Percentiles rank a stretch among this genome's conserved stretches.
These are phyloP conservation scores for Calliphora vicina DNA, from an alignment of 1,140 invertebrate genomes.

Conservation along the genomic window DNA sequence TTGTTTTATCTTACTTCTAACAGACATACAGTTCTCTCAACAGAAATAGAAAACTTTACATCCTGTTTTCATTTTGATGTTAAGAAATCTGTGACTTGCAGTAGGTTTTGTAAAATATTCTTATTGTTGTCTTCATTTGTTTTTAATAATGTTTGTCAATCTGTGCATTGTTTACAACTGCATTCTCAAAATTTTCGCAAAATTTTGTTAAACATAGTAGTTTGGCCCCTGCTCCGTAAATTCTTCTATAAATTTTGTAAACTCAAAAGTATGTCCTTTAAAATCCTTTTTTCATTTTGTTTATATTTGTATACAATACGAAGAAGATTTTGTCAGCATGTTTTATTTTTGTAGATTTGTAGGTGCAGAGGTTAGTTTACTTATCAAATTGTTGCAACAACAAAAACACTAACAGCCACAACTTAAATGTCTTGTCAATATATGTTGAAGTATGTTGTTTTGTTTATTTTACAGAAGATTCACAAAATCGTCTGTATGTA, in stretches of 20 bases:
- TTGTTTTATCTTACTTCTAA: not conserved
- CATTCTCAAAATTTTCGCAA: not conserved
- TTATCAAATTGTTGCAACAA: too few relatives aligned
- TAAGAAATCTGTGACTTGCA: not conserved
- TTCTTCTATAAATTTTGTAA: too few relatives aligned
- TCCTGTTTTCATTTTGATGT: not conserved
- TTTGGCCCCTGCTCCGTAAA: not conserved
- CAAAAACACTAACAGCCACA: too few relatives aligned
- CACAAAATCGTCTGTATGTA: not conserved
- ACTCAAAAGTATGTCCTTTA: too few relatives aligned
- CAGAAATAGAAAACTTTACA: not conserved
- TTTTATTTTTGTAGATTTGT: too few relatives aligned
- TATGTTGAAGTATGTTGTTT: not conserved
- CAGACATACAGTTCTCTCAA: not conserved
- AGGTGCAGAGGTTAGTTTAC: too few relatives aligned
- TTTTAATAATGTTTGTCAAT: conserved; percentile 18
- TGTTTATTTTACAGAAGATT: not conserved
- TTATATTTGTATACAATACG: too few relatives aligned
- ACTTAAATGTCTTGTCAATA: not conserved
- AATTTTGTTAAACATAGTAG: not conserved
- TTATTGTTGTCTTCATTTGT: not conserved
- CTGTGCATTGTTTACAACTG: conserved; percentile 27
- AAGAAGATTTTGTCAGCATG: too few relatives aligned
- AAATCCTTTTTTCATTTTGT: too few relatives aligned
- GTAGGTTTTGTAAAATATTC: not conserved